Base-by-base conservation (phyloP, 2,888 invertebrate genomes). In the Sarcophaga caerulescens region DNA sequence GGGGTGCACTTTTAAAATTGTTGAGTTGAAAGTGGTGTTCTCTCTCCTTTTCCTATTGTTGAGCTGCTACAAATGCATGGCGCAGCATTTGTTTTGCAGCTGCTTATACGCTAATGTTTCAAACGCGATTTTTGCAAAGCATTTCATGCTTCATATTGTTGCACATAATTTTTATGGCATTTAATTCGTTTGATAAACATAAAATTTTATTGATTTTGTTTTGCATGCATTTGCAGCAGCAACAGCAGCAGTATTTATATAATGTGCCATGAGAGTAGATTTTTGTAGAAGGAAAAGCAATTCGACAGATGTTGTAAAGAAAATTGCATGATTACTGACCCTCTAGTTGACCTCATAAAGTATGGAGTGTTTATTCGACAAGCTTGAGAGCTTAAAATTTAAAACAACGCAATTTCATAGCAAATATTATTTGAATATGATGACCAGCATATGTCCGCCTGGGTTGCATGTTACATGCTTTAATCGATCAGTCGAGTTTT, bases 171-270 rank as follows among this genome's bases (percentile, higher is more conserved):
- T 63, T 76, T 65, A 76, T 57, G 45, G 44, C 75, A 63, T 65
- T 76, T 65, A 76, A 76, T 63, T 70, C 52, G 23, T 65, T 45
- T 60, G 45, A 57, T 60, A n/a, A 66, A 66, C 52, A 82, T 82
- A 45, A 57, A 81, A 82, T 70, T 76, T 70, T 76, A 70, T 76
- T 45, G 75, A 19, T 21, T 62, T 69, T 63, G 45, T 10, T 19
- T 45, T 52, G 8, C 6, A 23, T 52, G 14, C 12, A 68, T 17
- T 14, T 44, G 21, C 14, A 21, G 45, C 19, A 68, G 25, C 25
- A 25, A 4, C 25, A 35, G 35, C 6, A 35, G 35, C 35, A 35
- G 35, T 35, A 6, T 35, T 35, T 35, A 35, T 35, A 6, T 6
- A 35, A 35, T 35, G 35, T 35, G 6, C 6, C 35, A 35, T 35